Percentiles rank a stretch among this genome's conserved stretches.
Evolutionary conservation across 2,888 invertebrate species (phyloP).

Genomic region (Acanthosoma haemorrhoidale): DNA sequence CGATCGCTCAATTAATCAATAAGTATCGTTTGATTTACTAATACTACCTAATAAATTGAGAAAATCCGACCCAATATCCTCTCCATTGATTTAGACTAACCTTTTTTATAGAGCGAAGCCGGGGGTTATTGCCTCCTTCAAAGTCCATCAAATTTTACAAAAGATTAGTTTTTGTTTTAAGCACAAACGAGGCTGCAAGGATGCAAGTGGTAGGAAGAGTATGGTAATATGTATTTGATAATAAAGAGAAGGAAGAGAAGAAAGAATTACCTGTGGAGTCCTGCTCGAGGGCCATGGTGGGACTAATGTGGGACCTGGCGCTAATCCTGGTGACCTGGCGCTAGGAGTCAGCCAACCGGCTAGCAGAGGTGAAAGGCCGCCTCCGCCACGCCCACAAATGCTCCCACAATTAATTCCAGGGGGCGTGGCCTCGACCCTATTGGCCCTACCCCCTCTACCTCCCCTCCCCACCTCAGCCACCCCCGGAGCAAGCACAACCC

Average conservation of each 20-base stretch:
- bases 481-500: slow-evolving; percentile 42
- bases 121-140: too few species aligned
- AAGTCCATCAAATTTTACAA: too few species aligned
- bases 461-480: slow-evolving; percentile 42
- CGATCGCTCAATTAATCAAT: too few species aligned
- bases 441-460: slow-evolving; percentile 53
- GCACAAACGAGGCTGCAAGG: too few species aligned
- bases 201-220: too few species aligned
- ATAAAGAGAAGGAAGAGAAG: background rate
- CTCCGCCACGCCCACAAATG: slow-evolving; percentile 21
- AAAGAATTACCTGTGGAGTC: slow-evolving; percentile 17
- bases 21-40: too few species aligned
- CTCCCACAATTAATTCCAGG: slow-evolving; percentile 34
- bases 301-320: slow-evolving; percentile 17
- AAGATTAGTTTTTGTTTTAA: too few species aligned
- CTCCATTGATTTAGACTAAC: too few species aligned
- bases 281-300: slow-evolving; percentile 26
- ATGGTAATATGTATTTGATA: background rate
- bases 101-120: too few species aligned
- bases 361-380: slow-evolving; percentile 33
- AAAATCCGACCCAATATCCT: too few species aligned
- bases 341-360: slow-evolving; percentile 35
- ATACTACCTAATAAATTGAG: too few species aligned
- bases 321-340: slow-evolving; percentile 13
- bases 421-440: slow-evolving; percentile 44